These are phyloP conservation scores for Odocoileus virginianus DNA, from an alignment of 2,113 vertebrate species.

Conservation along the genomic window DNA sequence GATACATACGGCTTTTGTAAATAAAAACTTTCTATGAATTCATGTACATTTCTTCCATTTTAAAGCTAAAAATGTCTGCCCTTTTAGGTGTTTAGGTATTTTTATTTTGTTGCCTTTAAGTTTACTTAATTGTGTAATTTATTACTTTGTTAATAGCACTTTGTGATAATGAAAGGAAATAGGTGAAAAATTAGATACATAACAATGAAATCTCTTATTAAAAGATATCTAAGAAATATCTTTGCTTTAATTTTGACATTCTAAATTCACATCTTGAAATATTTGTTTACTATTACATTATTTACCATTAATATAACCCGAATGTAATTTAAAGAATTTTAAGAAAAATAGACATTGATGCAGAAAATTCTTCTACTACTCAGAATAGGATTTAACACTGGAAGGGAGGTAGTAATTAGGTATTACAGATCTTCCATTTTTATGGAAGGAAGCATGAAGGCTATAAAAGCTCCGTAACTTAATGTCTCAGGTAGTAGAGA, in stretches of 20 bases:
- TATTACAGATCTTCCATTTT: neutral
- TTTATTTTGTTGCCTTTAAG: constrained; percentile 14
- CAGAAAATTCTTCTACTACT: neutral
- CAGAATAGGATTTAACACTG: neutral
- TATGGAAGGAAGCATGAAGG: neutral
- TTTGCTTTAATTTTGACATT: constrained; percentile 34
- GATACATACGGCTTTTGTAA: neutral
- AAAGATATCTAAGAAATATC: constrained; percentile 1
- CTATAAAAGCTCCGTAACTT: neutral
- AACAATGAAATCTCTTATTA: neutral
- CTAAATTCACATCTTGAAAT: constrained; percentile 6
- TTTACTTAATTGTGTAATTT: neutral
- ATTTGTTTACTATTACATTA: neutral
- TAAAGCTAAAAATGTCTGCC: neutral
- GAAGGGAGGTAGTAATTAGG: neutral
- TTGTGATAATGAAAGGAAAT: constrained; percentile 20
- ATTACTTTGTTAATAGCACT: constrained; percentile 32
- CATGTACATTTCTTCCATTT: neutral
- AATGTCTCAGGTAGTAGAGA: neutral
- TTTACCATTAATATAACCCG: neutral
- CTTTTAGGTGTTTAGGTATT: neutral
- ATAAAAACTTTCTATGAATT: neutral
- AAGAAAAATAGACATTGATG: neutral
- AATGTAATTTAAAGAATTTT: neutral
- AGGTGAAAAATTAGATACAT: constrained; percentile 27